Evolutionary conservation across 2,113 vertebrate genomes (phyloP).

Genomic region (Apodemus sylvaticus): DNA sequence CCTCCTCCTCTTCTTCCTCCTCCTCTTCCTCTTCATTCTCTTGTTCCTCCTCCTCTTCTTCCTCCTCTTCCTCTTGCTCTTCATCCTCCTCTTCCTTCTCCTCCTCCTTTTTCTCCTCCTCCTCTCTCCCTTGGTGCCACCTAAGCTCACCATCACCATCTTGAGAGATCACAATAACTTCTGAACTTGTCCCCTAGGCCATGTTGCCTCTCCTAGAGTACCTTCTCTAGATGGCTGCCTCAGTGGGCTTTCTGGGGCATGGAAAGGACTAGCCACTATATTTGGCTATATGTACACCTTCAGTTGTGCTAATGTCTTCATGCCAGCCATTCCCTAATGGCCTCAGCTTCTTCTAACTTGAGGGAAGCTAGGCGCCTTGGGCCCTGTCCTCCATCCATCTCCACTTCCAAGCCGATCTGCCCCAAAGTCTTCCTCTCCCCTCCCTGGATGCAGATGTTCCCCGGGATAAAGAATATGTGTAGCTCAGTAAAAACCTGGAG

Average conservation of each 20-base stretch:
- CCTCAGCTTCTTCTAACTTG: not conserved
- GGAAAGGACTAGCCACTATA: not conserved
- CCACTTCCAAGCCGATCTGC: not conserved
- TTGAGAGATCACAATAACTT: not conserved
- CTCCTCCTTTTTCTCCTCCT: not conserved
- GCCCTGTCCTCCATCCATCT: not conserved
- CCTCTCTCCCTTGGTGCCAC: no score
- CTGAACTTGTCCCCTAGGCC: not conserved
- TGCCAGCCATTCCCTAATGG: fast-evolving
- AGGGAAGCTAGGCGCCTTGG: no score
- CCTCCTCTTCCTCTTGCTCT: no score
- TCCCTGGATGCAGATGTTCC: not conserved
- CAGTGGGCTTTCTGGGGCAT: not conserved
- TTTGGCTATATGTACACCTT: not conserved
- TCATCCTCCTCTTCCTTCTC: no score
- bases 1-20: no score
- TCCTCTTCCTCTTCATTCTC: not conserved
- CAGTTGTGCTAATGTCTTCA: not conserved
- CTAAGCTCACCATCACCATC: not conserved
- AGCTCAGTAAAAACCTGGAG: not conserved
- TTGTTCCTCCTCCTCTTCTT: fast-evolving
- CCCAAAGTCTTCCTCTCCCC: not conserved
- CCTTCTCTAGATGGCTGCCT: not conserved
- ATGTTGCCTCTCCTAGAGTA: not conserved
- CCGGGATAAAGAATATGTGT: not conserved